Evolutionary conservation across 2,113 vertebrate genomes (phyloP).

Genomic region (Caloenas nicobarica): DNA sequence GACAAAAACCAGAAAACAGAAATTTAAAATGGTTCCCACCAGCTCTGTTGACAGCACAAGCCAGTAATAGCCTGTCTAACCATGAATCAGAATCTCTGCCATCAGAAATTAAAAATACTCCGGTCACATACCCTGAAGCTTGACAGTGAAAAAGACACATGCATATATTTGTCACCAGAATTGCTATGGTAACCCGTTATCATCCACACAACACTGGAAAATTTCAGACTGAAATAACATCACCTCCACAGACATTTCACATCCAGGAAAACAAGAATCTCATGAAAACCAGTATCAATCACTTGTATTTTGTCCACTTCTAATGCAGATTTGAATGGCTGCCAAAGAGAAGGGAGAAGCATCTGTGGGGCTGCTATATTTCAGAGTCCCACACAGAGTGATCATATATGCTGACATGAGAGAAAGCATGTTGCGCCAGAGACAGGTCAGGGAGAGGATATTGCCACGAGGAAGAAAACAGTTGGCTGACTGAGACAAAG

Average conservation of each 20-base stretch:
- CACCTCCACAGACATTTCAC: not conserved
- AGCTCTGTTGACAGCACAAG: not conserved
- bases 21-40: not conserved
- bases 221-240: not conserved
- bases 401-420: not conserved
- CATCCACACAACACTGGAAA: not conserved
- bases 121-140: not conserved
- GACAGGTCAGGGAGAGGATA: not conserved
- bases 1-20: not conserved
- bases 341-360: constrained; percentile 11
- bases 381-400: not conserved
- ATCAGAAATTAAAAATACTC: constrained; percentile 12
- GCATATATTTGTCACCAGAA: not conserved
- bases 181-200: not conserved
- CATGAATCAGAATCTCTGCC: constrained; percentile 4
- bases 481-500: not conserved
- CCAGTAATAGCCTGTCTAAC: not conserved
- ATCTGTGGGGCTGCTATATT: not conserved
- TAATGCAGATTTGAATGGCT: not conserved
- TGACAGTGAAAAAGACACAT: not conserved
- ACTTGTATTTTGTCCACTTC: not conserved
- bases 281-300: not conserved
- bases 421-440: not conserved
- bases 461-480: rapidly evolving
- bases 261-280: not conserved